Evolutionary conservation across 2,888 invertebrate species (phyloP), one percentile per base, ranked within the genome.

Genomic region (Heliconius sara): DNA sequence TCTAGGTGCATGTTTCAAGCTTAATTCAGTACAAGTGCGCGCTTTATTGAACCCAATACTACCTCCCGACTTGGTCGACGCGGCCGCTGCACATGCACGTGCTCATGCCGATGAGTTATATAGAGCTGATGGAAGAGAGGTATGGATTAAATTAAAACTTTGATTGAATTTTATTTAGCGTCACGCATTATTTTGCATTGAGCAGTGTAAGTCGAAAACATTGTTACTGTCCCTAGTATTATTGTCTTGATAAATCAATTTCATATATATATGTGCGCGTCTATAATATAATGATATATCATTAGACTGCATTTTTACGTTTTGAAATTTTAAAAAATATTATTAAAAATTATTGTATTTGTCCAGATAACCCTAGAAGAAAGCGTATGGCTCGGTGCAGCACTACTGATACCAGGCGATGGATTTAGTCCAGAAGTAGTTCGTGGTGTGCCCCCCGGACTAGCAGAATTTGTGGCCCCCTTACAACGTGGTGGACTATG

Each of bases 361-460:
- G 47, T 16, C 3, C 83, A 93, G 91, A 96, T 98, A 81, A 96
- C 97, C 0, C 92, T 99, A 76, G 99, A 99, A 89, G 99, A 99
- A 92, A 99, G 99, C 89, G 97, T 97, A 52, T 97, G 98, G 86
- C 96, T 99, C 67, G 98, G 98, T 87, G 96, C 99, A 79, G 98
- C 98, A 1, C 97, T 99, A 85, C 95, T 99, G 73, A 96, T 99
- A 79, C 99, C 99, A 1, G 99, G 99, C 89, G 99, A 99, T 93
- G 99, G 99, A 30, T 99, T 99, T 94, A 99, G 99, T 89, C 99
- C 99, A 89, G 99, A 99, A 92, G 98, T 99, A 79, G 98, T 99
- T 76, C 96, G 98, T 82, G 99, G 99, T 71, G 98, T 99, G 80
- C 99, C 99, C 57, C 98, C 99, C 1, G 99, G 98, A 0, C 95